Evolutionary conservation across 2,888 invertebrate genomes (phyloP), one percentile per base, ranked within the genome.

Genomic region (Brachypterus glaber): DNA sequence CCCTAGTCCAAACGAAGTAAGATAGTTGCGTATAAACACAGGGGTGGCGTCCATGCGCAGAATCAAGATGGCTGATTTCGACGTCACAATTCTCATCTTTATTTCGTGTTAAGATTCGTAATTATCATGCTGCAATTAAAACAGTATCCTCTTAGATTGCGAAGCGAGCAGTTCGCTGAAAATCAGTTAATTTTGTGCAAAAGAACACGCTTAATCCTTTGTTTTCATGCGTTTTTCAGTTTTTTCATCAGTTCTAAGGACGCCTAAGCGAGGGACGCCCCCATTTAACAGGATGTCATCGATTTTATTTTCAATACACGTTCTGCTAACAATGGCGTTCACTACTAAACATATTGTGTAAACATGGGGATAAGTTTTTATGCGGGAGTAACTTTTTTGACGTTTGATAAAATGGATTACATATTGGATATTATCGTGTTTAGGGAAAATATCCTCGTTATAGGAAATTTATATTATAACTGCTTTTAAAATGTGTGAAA

Each of bases 51-150:
- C 37, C 36, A 25, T 39, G 51, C 55, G 62, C 62, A 60, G 54
- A 60, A 45, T 50, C 60, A 62, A 62, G 47, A 63, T 63, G 63
- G 63, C 62, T 52, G 59, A 49, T 51, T 53, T 51, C 53, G 54
- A 51, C 53, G 51, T 42, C 50, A 39, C 41, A 45, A 49, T 38
- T 30, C 30, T 17, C 37, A 44, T 41, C 43, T 48, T 57, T 54
- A 55, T 57, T 57, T 57, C 50, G 51, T 49, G 48, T 44, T 44
- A 50, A 50, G 52, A 52, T 53, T 45, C 44, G 50, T 57, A 57
- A 58, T 56, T 57, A 55, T n/a, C n/a, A n/a, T n/a, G n/a, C n/a
- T n/a, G n/a, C n/a, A n/a, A n/a, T n/a, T n/a, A n/a, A n/a, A n/a
- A n/a, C n/a, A n/a, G n/a, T n/a, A n/a, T n/a, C n/a, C n/a, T n/a